phyloP scores from a whole-genome alignment of 2,888 invertebrate species.

The Amorpha juglandis region DNA sequence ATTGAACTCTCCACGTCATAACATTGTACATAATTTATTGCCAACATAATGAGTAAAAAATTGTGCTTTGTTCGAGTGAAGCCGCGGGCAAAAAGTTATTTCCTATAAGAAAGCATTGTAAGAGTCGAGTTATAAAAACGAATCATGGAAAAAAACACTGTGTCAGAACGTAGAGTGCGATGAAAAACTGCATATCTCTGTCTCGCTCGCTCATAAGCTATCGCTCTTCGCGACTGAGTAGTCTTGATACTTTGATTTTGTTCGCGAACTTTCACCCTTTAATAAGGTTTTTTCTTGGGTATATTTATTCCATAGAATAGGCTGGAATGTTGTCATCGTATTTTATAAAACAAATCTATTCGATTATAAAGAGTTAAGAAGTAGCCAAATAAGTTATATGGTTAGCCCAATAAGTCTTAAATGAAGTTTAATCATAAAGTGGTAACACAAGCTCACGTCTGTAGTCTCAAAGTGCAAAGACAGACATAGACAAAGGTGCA shows the following conservation, averaged over 20 bases:
- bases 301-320: too few relatives aligned
- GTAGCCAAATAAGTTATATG: too few relatives aligned
- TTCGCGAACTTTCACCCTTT: slow-evolving; percentile 18
- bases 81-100: slow-evolving; percentile 51
- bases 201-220: slow-evolving; percentile 65
- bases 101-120: slow-evolving; percentile 61
- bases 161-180: slow-evolving; percentile 52
- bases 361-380: too few relatives aligned
- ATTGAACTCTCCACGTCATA: neutral
- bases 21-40: neutral
- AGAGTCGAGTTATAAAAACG: slow-evolving; percentile 63
- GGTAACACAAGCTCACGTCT: too few relatives aligned
- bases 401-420: too few relatives aligned
- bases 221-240: slow-evolving; percentile 41
- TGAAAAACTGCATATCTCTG: slow-evolving; percentile 67
- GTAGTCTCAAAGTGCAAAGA: too few relatives aligned
- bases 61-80: slow-evolving; percentile 37
- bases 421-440: too few relatives aligned
- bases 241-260: slow-evolving; percentile 63
- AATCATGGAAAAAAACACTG: slow-evolving; percentile 62
- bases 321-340: too few relatives aligned
- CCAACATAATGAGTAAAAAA: slow-evolving; percentile 28
- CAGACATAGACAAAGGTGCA: too few relatives aligned
- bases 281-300: neutral
- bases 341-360: too few relatives aligned